Conservation (phyloP, 2,113 vertebrate genomes). For the Oryzias woworae region DNA sequence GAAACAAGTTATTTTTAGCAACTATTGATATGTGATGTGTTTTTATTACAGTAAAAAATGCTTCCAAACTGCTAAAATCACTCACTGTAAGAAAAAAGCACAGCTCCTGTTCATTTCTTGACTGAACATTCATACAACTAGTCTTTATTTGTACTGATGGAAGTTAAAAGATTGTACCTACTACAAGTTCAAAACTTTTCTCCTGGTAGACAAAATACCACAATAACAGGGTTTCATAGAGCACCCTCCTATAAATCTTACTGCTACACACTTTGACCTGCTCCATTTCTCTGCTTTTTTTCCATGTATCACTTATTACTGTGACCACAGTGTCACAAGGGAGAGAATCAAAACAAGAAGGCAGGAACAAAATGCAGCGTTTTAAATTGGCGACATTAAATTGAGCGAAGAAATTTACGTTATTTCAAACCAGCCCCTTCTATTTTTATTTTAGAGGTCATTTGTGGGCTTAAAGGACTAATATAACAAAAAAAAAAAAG, state of each 20-base stretch:
- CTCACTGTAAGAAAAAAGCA: no score
- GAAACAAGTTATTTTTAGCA: no score
- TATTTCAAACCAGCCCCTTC: constrained; percentile 27
- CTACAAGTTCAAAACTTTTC: constrained; percentile 8
- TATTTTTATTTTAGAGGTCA: constrained; percentile 41
- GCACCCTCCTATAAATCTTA: constrained; percentile 9
- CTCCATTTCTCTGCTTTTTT: constrained; percentile 13
- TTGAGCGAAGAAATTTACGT: constrained; percentile 28
- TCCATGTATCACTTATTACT: constrained; percentile 7
- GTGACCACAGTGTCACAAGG: constrained; percentile 21
- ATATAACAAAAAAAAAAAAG: no score
- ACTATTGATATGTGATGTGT: no score
- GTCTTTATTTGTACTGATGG: background rate
- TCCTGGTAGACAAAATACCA: background rate
- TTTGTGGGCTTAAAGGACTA: no score
- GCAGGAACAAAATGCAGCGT: constrained; percentile 24
- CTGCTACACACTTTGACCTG: constrained; percentile 7
- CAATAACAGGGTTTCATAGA: background rate
- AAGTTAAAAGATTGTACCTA: constrained; percentile 2
- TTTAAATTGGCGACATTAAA: constrained; percentile 41
- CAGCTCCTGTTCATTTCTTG: no score
- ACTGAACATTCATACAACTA: no score
- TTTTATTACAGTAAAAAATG: no score
- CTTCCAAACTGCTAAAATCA: no score
- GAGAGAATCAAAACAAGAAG: constrained; percentile 37